Base-by-base conservation (phyloP, 2,797 vertebrate species). In the Mustela erminea region DNA sequence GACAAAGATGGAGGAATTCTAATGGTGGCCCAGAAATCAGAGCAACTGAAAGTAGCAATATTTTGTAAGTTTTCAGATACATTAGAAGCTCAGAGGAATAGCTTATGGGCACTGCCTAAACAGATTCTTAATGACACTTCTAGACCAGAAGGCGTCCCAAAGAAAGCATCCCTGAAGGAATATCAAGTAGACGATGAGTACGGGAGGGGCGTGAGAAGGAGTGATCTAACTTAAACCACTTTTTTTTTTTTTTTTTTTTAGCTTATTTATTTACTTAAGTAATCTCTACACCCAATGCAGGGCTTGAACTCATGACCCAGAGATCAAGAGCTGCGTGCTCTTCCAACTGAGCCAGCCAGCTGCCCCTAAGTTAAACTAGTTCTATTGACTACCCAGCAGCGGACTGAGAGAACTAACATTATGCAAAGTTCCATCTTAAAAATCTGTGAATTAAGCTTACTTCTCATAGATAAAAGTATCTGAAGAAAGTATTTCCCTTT, bases 401-500 rank as follows among this genome's bases (percentile, higher is more conserved):
- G 23, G 20, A 74, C 68, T 18, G 46, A 66, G 35, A 58, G 88
- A 21, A 32, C 18, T 66, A 68, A 66, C 4, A 38, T 2, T 18
- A 25, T 25, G 25, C 2, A 81, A 87, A 21, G 43, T 29, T 95
- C 62, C 64, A 84, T 64, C 82, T 80, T 66, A 77, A 84, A 77
- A 35, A 41, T n/a, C 46, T 25, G 49, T 6, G 72, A 41, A 54
- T 25, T 1, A 81, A 35, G 62, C 35, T 64, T 41, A 4, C 11
- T 74, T 87, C 60, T 89, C n/a, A n/a, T 0, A 60, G 46, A 75
- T 6, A 38, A 46, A 2, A 54, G 27, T 21, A 35, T 54, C 88
- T 96, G 18, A 82, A 41, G 20, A 66, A 77, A 92, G 35, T 17
- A 70, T 62, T 17, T 87, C 43, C 41, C 27, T 56, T 82, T 85